A percentile compares a stretch with the other conserved stretches of the same genome.
phyloP scores from a whole-genome alignment of 2,797 vertebrate species.

The Benthosema pterotum region DNA sequence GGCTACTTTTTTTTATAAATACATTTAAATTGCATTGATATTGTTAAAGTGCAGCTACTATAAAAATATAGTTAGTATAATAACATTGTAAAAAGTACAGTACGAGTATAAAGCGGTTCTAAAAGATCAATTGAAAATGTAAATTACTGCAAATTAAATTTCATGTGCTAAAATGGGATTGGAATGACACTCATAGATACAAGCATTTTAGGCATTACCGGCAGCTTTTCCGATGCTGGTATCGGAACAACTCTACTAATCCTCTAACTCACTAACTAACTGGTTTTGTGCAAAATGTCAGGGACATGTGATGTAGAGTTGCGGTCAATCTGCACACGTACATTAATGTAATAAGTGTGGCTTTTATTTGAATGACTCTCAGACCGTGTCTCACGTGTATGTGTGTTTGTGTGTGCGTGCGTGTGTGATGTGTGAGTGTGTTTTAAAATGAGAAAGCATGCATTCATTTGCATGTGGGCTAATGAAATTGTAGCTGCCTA shows the following conservation, averaged over 20 bases:
- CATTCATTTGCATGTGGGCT: background rate
- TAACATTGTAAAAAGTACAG: no score
- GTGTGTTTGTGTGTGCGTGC: background rate
- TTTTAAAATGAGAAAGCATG: background rate
- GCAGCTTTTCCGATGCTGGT: no score
- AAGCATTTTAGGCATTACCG: no score
- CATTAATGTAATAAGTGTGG: conserved; percentile 30
- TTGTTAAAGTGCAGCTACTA: no score
- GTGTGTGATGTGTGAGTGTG: background rate
- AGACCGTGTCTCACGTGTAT: background rate
- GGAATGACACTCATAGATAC: no score
- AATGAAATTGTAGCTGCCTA: background rate
- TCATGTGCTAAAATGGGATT: no score
- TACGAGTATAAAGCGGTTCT: no score
- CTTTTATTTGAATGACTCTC: background rate
- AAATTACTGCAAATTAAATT: no score
- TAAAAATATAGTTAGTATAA: no score
- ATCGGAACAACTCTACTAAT: conserved; percentile 26
- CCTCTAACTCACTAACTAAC: conserved; percentile 62
- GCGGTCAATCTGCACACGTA: background rate
- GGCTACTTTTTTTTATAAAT: no score
- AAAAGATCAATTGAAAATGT: no score
- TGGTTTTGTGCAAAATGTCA: conserved; percentile 41
- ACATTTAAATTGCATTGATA: no score
- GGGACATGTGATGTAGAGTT: conserved; percentile 4